Percentiles rank a stretch among this genome's conserved stretches.
phyloP scores from a whole-genome alignment of 92 coral and sea anemone genomes.

The Pocillopora meandrina region DNA sequence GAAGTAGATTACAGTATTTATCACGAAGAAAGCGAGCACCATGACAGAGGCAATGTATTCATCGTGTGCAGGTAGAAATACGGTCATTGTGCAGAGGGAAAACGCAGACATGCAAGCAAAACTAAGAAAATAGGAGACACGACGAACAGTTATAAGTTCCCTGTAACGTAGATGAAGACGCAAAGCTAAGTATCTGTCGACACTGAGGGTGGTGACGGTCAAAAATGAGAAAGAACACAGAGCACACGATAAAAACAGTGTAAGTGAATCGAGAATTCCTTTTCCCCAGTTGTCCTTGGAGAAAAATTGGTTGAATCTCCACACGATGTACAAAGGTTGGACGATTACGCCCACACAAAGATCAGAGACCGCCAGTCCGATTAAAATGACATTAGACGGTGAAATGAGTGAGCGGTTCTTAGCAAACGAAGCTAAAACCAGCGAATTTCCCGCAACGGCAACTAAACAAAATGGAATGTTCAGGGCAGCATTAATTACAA shows the following conservation, averaged over 20 bases:
- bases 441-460: constrained; percentile 17
- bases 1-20: constrained; percentile 16
- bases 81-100: neutral
- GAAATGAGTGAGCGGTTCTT: constrained; percentile 6
- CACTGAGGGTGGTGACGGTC: constrained; percentile 26
- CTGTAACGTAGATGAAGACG: constrained; percentile 47
- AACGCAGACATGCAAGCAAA: neutral
- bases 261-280: neutral
- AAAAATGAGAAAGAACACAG: constrained; percentile 26
- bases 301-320: neutral
- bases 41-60: neutral
- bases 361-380: constrained; percentile 12
- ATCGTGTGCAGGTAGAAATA: neutral
- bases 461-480: constrained; percentile 19
- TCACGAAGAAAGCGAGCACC: neutral
- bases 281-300: neutral
- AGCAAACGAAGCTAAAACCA: constrained; percentile 9
- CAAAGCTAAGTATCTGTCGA: constrained; percentile 45
- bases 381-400: constrained; percentile 20
- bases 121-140: constrained; percentile 1
- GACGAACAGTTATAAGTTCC: constrained; percentile 19
- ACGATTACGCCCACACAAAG: constrained; percentile 20
- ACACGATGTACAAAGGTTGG: constrained; percentile 20
- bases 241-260: neutral
- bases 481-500: neutral